Evolutionary conservation across 1,140 invertebrate species (phyloP), one percentile per base, ranked within the genome.

Genomic region (Phymorhynchus buccinoides): DNA sequence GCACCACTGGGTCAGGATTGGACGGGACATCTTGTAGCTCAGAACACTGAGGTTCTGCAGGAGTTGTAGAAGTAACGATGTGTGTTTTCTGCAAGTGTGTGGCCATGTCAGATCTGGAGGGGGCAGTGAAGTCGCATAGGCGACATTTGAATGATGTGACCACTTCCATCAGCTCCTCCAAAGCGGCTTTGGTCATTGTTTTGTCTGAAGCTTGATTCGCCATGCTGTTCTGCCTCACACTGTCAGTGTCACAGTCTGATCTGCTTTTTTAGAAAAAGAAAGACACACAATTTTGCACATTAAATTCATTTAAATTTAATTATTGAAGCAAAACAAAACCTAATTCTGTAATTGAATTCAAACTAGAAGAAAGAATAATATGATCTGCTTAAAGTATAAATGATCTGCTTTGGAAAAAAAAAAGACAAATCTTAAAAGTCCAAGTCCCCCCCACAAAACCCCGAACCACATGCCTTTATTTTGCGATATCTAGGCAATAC

Each of bases 81-180:
- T 92, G 91, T 18, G 85, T 73, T 73, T 84, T 82, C 27, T 88
- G 87, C 27, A 92, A 75, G 80, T 93, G 93, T 42, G 83, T 66
- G 9, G 85, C 80, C 35, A 93, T 89, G 1, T 81, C 86, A 66
- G 89, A 84, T 48, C 90, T 87, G 1, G 87, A 62, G 1, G 89
- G 66, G 78, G 89, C 87, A 3, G 90, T 89, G 80, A 91, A 92
- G 37, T 71, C 79, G 86, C 93, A 93, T 44, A 92, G 84, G 39
- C 88, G 89, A 82, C 93, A 93, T 80, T 90, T 92, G 89, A 90
- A 93, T 79, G 89, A 90, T 18, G 88, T 89, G 14, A 93, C 89
- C 66, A 91, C 88, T 52, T 93, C 90, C 90, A 92, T 92, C 62
- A 91, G 92, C 41, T 91, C 89, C 18, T 88, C 89, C n/a, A 91